Conservation (phyloP, 2,113 vertebrate genomes). For the Terrapene triunguis region DNA sequence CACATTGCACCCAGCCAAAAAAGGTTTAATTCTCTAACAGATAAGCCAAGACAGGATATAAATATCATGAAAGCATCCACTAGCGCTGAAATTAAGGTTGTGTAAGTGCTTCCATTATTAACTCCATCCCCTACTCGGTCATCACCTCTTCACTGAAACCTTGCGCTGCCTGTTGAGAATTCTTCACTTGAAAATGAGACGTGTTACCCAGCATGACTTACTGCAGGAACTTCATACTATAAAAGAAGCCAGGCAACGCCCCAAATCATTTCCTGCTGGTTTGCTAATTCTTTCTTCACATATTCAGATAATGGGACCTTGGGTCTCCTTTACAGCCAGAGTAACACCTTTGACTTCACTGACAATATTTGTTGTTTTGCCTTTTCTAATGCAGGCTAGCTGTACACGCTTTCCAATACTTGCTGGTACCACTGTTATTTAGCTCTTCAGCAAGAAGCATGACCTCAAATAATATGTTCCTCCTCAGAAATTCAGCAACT, state of each 20-base stretch:
- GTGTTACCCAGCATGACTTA: not conserved
- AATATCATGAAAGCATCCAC: not conserved
- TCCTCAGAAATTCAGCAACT: slow-evolving; percentile 10
- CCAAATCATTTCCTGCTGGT: not conserved
- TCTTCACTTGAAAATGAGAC: slow-evolving; percentile 33
- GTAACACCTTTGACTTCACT: not conserved
- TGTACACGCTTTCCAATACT: fast-evolving
- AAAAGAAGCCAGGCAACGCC: not conserved
- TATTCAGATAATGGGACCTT: not conserved
- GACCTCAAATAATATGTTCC: not conserved
- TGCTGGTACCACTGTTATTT: not conserved
- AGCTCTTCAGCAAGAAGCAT: not conserved
- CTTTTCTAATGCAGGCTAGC: not conserved
- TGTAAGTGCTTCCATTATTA: slow-evolving; percentile 26
- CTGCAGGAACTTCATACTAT: not conserved
- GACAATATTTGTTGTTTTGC: not conserved
- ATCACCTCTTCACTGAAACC: slow-evolving; percentile 31
- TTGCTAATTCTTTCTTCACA: slow-evolving; percentile 29
- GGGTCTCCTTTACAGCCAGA: not conserved
- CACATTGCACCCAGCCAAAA: not conserved
- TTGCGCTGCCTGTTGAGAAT: slow-evolving; percentile 41
- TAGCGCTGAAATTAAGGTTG: slow-evolving; percentile 4
- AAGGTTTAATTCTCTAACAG: not conserved
- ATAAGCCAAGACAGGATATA: slow-evolving; percentile 30
- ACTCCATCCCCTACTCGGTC: slow-evolving; percentile 8